Base-by-base conservation (phyloP, 2,888 invertebrate species). In the Tachystola acroxantha region DNA sequence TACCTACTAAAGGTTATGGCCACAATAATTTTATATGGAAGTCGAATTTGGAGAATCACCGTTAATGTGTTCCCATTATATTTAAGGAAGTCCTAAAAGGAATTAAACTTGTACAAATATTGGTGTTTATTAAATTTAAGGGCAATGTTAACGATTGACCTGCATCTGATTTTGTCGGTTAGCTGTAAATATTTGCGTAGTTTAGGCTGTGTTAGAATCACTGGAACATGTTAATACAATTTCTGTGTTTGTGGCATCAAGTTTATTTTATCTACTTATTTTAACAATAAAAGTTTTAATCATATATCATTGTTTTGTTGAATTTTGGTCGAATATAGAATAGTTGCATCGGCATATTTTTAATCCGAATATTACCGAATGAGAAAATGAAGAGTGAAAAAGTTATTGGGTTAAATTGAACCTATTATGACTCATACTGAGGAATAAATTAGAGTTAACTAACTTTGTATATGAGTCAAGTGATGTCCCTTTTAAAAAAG, bases 241-340 rank as follows among this genome's bases (percentile, higher is more conserved):
- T 74, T 69, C 70, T 74, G 82, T 81, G 80, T 82, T 85, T 75
- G 77, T 75, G 69, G 72, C 79, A 77, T 79, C 77, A 76, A 80
- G 76, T 81, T 84, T 81, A 85, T 86, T 85, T 86, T 82, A 85
- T 82, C 79, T 81, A 85, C 82, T 84, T 84, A 84, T 84, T 85
- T 85, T 86, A 80, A 80, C 73, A 72, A 85, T 79, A 85, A 85
- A 85, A 74, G 61, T 73, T 78, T n/a, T 73, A 73, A 76, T 77
- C 74, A 72, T 64, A 71, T 6, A 7, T 5, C 7, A 9, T 24
- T 6, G 16, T 16, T 24, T 10, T 27, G 13, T 29, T 12, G 13
- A 12, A 16, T 4, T 16, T 16, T 16, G 16, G 6, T 6, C 16
- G 6, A 16, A 16, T 16, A 16, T 16, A n/a, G n/a, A n/a, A n/a